phyloP scores from a whole-genome alignment of 2,797 vertebrate genomes.

The Chelmon rostratus region DNA sequence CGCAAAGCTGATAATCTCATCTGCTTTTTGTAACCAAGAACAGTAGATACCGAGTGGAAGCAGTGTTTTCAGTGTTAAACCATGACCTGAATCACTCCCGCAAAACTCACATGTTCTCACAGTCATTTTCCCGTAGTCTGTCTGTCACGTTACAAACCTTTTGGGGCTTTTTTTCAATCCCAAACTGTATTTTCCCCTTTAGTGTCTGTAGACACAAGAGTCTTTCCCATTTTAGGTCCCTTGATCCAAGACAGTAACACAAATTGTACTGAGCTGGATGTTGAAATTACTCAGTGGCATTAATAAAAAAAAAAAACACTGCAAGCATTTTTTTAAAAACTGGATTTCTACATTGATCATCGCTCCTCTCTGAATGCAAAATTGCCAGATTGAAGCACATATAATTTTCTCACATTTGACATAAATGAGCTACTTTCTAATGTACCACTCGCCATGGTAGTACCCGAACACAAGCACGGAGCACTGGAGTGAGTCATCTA shows the following conservation, averaged over 20 bases:
- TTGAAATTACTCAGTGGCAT: background rate
- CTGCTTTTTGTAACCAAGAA: slow-evolving; percentile 55
- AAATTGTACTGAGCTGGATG: background rate
- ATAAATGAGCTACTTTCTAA: slow-evolving; percentile 10
- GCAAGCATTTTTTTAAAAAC: background rate
- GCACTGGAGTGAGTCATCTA: slow-evolving; percentile 32
- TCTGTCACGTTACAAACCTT: slow-evolving; percentile 23
- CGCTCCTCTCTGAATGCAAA: background rate
- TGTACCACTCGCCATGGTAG: background rate
- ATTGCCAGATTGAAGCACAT: background rate
- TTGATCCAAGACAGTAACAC: slow-evolving; percentile 1
- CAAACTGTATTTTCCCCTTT: slow-evolving; percentile 14
- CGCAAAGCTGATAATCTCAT: slow-evolving; percentile 60
- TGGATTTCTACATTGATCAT: background rate
- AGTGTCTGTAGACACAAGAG: background rate
- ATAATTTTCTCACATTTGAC: slow-evolving; percentile 16
- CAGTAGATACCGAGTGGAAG: slow-evolving; percentile 42
- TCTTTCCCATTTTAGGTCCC: background rate
- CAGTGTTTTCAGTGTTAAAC: slow-evolving; percentile 27
- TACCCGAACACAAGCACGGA: slow-evolving; percentile 11
- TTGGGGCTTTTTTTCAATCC: background rate
- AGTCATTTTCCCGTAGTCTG: slow-evolving; percentile 3
- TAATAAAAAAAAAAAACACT: no score
- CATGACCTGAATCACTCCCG: slow-evolving; percentile 29
- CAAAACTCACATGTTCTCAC: slow-evolving; percentile 13